Percentiles rank a stretch among this genome's conserved stretches.
These are phyloP conservation scores for Corbicula japonica DNA, from an alignment of 2,888 invertebrate species.

Conservation along the genomic window DNA sequence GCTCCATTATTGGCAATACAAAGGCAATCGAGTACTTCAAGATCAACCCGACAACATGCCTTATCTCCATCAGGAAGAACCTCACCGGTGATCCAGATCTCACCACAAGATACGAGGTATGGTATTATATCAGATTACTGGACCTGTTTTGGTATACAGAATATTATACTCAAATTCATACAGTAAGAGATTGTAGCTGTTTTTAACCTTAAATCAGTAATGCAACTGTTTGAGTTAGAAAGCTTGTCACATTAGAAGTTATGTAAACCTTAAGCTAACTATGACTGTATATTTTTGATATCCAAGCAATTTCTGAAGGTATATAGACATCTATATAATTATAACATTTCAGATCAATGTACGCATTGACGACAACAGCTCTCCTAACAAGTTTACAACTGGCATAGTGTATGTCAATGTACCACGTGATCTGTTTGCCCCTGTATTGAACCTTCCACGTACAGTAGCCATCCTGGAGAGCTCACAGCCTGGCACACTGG, in stretches of 20 bases:
- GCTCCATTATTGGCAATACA: constrained; percentile 70
- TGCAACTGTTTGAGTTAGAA: too few species aligned
- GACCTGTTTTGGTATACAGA: too few species aligned
- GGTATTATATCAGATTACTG: too few species aligned
- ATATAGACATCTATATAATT: too few species aligned
- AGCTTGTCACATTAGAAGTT: too few species aligned
- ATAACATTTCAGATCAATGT: constrained; percentile 76
- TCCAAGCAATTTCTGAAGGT: too few species aligned
- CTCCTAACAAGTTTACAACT: constrained; percentile 65
- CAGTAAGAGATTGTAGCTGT: too few species aligned
- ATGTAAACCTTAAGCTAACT: too few species aligned
- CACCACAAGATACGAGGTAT: constrained; percentile 73
- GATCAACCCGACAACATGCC: constrained; percentile 75
- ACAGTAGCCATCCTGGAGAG: constrained; percentile 64
- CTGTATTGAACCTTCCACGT: constrained; percentile 71
- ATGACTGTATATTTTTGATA: too few species aligned
- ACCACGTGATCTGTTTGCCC: constrained; percentile 72
- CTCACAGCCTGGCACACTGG: constrained; percentile 20
- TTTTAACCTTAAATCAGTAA: too few species aligned
- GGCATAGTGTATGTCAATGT: constrained; percentile 76
- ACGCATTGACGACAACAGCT: constrained; percentile 75
- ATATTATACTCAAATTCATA: too few species aligned
- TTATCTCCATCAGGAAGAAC: constrained; percentile 73
- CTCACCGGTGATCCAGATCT: constrained; percentile 71
- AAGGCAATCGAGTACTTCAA: constrained; percentile 77